Base-by-base conservation (phyloP, 2,888 invertebrate species). In the Heliothis peltigera region DNA sequence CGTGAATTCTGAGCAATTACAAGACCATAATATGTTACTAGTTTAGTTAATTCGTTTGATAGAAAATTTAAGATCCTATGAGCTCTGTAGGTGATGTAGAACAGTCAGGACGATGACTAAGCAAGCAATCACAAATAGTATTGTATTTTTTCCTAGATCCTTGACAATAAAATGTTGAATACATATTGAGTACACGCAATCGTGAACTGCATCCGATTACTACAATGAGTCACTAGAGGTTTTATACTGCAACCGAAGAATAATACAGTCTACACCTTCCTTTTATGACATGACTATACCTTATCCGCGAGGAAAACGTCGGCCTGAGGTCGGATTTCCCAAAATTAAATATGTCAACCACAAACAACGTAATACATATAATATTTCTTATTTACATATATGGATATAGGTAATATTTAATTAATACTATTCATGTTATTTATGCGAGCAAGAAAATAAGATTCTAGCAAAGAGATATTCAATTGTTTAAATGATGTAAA, bases 181-280 rank as follows among this genome's bases (percentile, higher is more conserved):
- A 56, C 70, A 44, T 28, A 55, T 54, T 42, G 48, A 64, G 35
- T 62, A 62, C 59, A 64, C 61, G 64, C 70, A 75, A 76, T 76
- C 83, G 83, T 86, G 83, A 75, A 75, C 67, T 84, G 86, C 83
- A 85, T 86, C 77, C 79, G 75, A 85, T 82, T 82, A 83, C 67
- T 43, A 21, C 49, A 63, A 73, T 86, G 86, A 85, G 55, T 85
- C 84, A 84, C 22, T 52, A 51, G 55, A 35, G 32, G 54, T 60
- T 64, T 57, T 70, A 61, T 47, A 49, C 18, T 65, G 65, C 61
- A 62, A 28, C 35, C 4, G 7, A 62, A 28, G 62, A 61, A 53
- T 15, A 21, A 44, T 62, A 58, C 35, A 59, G 42, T 28, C 10
- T 15, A 53, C 12, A 44, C 63, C 60, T 61, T 75, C 61, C 47